Conservation (phyloP, 2,888 invertebrate species). For the Nymphalis c-album region DNA sequence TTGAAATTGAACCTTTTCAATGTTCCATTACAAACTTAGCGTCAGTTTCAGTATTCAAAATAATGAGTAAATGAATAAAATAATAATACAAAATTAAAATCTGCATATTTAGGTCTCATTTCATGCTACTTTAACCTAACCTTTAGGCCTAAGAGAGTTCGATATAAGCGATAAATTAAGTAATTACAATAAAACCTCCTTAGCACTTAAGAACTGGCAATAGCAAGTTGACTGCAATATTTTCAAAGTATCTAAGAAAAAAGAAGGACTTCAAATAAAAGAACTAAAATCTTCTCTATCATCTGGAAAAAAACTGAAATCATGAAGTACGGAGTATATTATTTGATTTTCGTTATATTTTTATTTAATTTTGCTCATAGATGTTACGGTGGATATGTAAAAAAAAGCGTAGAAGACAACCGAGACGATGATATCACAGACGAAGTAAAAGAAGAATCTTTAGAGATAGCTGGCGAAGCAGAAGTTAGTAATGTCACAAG, state of each 20-base stretch:
- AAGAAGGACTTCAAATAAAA: slow-evolving; percentile 50
- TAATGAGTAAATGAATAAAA: no score
- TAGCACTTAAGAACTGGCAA: slow-evolving; percentile 5
- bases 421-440: slow-evolving; percentile 58
- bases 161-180: no score
- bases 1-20: no score
- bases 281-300: slow-evolving; percentile 40
- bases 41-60: no score
- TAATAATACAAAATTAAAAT: no score
- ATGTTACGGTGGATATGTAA: slow-evolving; percentile 57
- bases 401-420: slow-evolving; percentile 66
- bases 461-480: slow-evolving; percentile 59
- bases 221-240: neutral
- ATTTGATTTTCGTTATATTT: slow-evolving; percentile 50
- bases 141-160: no score
- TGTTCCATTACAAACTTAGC: no score
- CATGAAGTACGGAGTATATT: slow-evolving; percentile 51
- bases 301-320: slow-evolving; percentile 40
- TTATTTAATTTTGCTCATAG: slow-evolving; percentile 48
- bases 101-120: no score
- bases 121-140: no score
- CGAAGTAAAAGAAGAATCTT: slow-evolving; percentile 62
- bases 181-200: neutral
- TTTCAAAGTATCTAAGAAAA: slow-evolving; percentile 1
- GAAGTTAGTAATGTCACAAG: slow-evolving; percentile 51